Percentiles rank a stretch among this genome's conserved stretches.
phyloP scores from a whole-genome alignment of 2,797 vertebrate genomes.

The Cheracebus regulus region DNA sequence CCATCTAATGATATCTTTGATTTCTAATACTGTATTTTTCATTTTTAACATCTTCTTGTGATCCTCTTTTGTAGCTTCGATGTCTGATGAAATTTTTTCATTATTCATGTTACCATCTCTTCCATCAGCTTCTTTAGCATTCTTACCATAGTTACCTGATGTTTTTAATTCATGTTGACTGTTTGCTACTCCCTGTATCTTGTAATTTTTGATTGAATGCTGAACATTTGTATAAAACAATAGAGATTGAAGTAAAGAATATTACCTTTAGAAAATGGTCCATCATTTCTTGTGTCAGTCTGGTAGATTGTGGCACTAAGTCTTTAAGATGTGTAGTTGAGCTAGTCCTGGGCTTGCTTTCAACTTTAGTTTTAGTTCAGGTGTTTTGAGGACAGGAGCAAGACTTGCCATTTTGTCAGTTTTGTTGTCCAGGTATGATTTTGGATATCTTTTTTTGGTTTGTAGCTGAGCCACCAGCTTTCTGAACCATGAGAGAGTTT shows the following conservation, averaged over 20 bases:
- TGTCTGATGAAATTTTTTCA: slow-evolving; percentile 6
- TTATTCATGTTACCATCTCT: background rate
- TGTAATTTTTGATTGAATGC: background rate
- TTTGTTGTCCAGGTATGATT: background rate
- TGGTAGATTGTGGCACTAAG: background rate
- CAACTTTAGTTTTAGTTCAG: background rate
- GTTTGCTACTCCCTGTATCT: background rate
- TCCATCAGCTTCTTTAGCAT: background rate
- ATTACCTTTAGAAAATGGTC: background rate
- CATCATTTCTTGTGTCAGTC: background rate
- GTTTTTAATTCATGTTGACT: slow-evolving; percentile 17
- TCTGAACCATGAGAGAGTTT: background rate
- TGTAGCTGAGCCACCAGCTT: background rate
- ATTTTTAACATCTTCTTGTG: background rate
- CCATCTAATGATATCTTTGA: background rate
- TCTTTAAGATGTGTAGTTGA: background rate
- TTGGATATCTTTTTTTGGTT: background rate
- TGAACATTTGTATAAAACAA: background rate
- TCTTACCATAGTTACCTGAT: background rate
- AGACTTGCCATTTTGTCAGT: background rate
- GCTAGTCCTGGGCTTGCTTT: background rate
- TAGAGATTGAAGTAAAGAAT: background rate
- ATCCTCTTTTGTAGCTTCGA: background rate
- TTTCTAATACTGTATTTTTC: slow-evolving; percentile 27
- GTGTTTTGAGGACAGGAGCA: background rate